Evolutionary conservation across 2,888 invertebrate genomes (phyloP), one percentile per base, ranked within the genome.

Genomic region (Strigamia maritima): DNA sequence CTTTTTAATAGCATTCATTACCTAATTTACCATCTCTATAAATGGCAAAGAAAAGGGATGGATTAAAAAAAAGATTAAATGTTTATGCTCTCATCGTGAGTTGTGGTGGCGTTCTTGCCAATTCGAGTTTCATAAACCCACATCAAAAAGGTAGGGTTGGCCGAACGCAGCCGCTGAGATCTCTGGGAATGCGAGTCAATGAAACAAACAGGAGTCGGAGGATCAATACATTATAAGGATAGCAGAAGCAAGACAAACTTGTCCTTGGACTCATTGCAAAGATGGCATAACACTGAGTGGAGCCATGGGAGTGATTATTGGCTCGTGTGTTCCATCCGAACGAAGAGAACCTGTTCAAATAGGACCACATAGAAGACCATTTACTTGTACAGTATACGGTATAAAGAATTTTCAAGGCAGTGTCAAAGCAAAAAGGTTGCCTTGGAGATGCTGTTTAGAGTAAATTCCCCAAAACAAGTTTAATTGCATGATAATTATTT

Each of bases 291-390:
- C 26, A 28, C 26, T 70, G 28, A 75, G 40, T 79, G 31, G 60
- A 74, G n/a, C 19, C 65, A 91, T 91, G 92, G 91, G 91, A 82
- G 91, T 91, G 85, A 91, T 91, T 83, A 90, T 92, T 82, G 91
- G 91, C 83, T 91, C 91, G 79, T 92, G 91, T 85, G 90, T 92
- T 85, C 91, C 91, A 80, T 90, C 90, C 83, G 90, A 90, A n/a
- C 75, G 44, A 22, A 74, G 38, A 22, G 75, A 75, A 75, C 26
- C 79, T 4, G 28, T 44, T 31, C 54, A 49, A 7, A n/a, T 54
- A 26, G 24, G 75, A 26, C 75, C 40, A 19, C 28, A 49, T 16
- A 22, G 40, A 14, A 31, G 49, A 19, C 54, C 78, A 19, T 65
- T 40, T 31, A 65, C 28, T 14, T 78, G 65, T 35, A 78, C 78